A percentile compares a stretch with the other conserved stretches of the same genome.
Conservation (phyloP, 2,797 vertebrate genomes). For the Ispidina lecontei region DNA sequence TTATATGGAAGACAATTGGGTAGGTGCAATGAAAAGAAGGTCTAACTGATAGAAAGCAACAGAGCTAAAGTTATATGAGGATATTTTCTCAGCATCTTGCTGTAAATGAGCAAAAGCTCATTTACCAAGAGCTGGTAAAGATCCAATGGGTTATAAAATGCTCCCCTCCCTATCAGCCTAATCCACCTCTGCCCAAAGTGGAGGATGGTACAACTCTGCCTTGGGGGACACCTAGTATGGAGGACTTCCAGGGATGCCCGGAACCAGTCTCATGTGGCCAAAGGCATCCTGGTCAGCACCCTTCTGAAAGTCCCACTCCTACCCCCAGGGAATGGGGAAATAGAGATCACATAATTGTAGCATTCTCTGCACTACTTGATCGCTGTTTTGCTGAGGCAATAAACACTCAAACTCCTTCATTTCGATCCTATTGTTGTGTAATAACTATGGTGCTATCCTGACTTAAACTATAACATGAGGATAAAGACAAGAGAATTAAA, state of each 20-base stretch:
- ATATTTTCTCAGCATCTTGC: not conserved
- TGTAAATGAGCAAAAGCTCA: not conserved
- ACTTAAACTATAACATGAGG: not conserved
- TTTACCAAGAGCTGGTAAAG: not conserved
- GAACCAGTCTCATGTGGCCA: not conserved
- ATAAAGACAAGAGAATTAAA: not conserved
- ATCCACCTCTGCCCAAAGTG: not conserved
- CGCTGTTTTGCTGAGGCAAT: not conserved
- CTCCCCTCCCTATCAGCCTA: not conserved
- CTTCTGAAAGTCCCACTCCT: rapidly evolving
- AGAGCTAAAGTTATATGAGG: not conserved
- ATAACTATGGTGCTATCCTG: not conserved
- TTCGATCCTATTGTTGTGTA: not conserved
- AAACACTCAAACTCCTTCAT: not conserved
- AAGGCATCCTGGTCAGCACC: not conserved
- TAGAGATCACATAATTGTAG: not conserved
- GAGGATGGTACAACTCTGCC: not conserved
- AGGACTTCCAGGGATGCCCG: not conserved
- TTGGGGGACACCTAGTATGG: not conserved
- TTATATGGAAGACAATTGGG: not conserved
- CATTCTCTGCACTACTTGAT: not conserved
- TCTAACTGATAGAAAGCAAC: not conserved
- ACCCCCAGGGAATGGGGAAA: rapidly evolving
- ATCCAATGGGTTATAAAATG: not conserved
- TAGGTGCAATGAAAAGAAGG: not conserved